Conservation (phyloP, 2,888 invertebrate species). For the Stenurella melanura region DNA sequence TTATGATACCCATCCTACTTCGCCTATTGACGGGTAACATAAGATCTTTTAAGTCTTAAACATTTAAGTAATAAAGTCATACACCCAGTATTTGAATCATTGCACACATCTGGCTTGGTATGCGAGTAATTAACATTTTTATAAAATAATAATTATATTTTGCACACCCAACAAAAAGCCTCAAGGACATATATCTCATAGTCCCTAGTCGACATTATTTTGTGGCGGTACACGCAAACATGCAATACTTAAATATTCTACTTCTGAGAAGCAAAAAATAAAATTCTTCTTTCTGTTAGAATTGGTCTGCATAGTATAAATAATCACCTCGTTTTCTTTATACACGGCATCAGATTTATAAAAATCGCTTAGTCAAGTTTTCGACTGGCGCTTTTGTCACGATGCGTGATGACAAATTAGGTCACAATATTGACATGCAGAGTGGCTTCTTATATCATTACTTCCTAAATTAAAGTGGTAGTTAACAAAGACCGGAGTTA, state of each 20-base stretch:
- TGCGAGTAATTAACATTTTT: slow-evolving; percentile 37
- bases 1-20: too few species aligned
- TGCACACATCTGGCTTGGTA: slow-evolving; percentile 36
- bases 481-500: too few species aligned
- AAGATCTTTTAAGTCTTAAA: too few species aligned
- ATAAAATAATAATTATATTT: slow-evolving; percentile 40
- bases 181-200: slow-evolving; percentile 19
- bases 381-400: not conserved
- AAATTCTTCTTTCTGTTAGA: slow-evolving; percentile 13
- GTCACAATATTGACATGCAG: not conserved
- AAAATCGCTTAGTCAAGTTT: not conserved
- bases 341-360: not conserved
- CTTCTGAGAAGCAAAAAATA: slow-evolving; percentile 13
- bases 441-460: too few species aligned
- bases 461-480: too few species aligned
- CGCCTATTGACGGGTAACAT: too few species aligned
- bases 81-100: slow-evolving; percentile 19
- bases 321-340: not conserved
- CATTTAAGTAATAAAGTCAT: not conserved
- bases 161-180: slow-evolving; percentile 36
- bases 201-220: slow-evolving; percentile 32
- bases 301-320: not conserved
- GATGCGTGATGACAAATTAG: not conserved
- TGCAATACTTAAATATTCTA: slow-evolving; percentile 25
- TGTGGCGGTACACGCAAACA: slow-evolving; percentile 25